These are phyloP conservation scores for Pyrgilauda ruficollis DNA, from an alignment of 2,113 vertebrate genomes.

Conservation along the genomic window DNA sequence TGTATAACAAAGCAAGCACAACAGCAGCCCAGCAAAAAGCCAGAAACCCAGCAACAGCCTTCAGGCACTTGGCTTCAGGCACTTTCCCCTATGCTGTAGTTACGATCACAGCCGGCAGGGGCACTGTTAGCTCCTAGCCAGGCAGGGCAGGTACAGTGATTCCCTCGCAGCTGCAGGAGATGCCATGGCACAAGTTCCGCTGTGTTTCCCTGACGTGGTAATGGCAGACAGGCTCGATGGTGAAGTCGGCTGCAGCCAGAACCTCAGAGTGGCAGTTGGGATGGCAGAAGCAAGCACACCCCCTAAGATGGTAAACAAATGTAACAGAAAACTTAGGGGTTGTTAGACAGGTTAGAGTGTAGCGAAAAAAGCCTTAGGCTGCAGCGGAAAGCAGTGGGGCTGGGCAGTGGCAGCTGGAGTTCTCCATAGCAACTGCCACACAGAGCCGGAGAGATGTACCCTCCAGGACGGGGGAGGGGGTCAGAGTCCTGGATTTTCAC, in stretches of 20 bases:
- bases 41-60: no score
- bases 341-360: neutral
- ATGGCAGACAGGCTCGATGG: neutral
- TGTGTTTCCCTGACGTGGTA: accelerated
- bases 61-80: no score
- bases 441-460: accelerated
- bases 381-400: neutral
- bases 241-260: neutral
- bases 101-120: no score
- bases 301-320: neutral
- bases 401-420: neutral
- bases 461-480: neutral
- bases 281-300: neutral
- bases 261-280: accelerated
- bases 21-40: no score
- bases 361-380: neutral
- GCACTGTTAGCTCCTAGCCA: no score
- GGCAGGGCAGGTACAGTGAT: no score
- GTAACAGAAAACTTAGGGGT: neutral
- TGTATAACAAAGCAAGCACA: no score
- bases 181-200: neutral
- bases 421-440: neutral
- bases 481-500: neutral
- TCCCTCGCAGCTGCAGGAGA: no score
- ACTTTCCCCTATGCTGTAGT: no score